These are phyloP conservation scores for Pseudomyrmex pallidus DNA, from an alignment of 1,140 invertebrate species.

Conservation along the genomic window DNA sequence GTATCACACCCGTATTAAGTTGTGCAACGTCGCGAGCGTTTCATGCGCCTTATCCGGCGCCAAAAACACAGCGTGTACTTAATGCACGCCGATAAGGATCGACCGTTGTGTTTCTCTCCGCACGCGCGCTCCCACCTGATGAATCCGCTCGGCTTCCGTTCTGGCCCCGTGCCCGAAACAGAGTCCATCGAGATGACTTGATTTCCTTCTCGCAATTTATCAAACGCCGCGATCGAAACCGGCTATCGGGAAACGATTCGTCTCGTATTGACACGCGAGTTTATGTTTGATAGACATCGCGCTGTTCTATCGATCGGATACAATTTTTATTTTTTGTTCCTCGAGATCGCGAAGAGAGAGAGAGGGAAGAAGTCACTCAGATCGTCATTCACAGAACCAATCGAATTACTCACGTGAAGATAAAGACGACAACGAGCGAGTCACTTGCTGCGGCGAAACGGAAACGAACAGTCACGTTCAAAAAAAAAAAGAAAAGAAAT, in stretches of 20 bases:
- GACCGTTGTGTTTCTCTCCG: neutral
- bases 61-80: neutral
- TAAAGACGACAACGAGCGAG: neutral
- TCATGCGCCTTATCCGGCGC: neutral
- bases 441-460: neutral
- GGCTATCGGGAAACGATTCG: conserved; percentile 19
- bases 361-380: neutral
- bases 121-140: conserved; percentile 14
- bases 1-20: no score
- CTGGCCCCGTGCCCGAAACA: neutral
- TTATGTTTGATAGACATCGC: conserved; percentile 1
- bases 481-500: no score
- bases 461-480: no score
- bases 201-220: conserved; percentile 37
- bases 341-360: neutral
- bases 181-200: neutral
- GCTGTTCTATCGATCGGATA: neutral
- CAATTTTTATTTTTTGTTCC: conserved; percentile 1
- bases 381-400: neutral
- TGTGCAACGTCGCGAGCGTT: conserved; percentile 2
- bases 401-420: neutral
- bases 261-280: conserved; percentile 6
- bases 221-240: neutral
- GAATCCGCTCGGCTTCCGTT: conserved; percentile 14
- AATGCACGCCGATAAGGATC: conserved; percentile 7